A percentile compares a stretch with the other conserved stretches of the same genome.
phyloP scores from a whole-genome alignment of 2,888 invertebrate species.

The Drosophila peninsularis region DNA sequence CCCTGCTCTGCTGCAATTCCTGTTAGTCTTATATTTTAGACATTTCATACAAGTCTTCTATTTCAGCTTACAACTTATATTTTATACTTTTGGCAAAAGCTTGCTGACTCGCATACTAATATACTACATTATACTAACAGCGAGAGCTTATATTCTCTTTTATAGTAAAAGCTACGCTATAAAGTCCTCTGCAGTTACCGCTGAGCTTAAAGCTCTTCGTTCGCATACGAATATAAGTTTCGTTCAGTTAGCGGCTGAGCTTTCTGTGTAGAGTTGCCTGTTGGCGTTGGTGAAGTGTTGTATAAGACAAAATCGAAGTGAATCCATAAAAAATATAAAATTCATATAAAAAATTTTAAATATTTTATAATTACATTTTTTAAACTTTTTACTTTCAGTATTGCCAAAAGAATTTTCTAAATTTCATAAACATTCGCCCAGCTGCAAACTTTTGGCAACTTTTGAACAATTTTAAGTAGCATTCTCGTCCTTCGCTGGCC shows the following conservation, averaged over 20 bases:
- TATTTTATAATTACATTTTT: not conserved
- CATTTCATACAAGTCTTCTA: not conserved
- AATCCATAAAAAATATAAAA: not conserved
- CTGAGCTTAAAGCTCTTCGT: not conserved
- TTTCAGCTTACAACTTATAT: not conserved
- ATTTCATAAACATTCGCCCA: not conserved
- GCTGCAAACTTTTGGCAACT: not conserved
- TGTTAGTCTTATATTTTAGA: not conserved
- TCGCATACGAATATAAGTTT: accelerated
- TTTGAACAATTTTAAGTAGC: not conserved
- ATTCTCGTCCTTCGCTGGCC: not conserved
- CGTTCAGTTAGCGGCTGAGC: not conserved
- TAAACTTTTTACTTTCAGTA: not conserved
- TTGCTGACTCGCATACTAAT: not conserved
- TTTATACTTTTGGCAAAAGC: not conserved
- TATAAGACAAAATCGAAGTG: not conserved
- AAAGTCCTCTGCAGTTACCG: not conserved
- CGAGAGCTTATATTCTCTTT: not conserved
- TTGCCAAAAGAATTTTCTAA: not conserved
- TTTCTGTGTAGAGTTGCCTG: constrained; percentile 31
- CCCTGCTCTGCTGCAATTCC: not conserved
- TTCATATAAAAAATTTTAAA: not conserved
- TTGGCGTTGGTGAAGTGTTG: constrained; percentile 2
- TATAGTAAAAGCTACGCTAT: constrained; percentile 7
- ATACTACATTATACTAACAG: not conserved